These are phyloP conservation scores for Champsocephalus gunnari DNA, from an alignment of 2,797 vertebrate species.

Conservation along the genomic window DNA sequence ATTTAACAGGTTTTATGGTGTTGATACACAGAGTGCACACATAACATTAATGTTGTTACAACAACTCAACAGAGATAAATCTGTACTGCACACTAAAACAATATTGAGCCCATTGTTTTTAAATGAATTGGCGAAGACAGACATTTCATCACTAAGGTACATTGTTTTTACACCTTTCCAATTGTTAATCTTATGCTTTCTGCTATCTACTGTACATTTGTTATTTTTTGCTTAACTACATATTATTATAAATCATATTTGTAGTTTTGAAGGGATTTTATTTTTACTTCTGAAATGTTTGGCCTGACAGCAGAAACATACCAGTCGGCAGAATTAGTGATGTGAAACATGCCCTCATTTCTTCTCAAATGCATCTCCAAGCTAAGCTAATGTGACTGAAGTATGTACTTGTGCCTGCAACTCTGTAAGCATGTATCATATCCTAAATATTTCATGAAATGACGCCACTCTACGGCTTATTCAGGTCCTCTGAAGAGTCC, in stretches of 20 bases:
- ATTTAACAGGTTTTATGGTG: neutral
- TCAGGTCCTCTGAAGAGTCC: conserved; percentile 27
- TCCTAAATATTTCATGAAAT: conserved; percentile 63
- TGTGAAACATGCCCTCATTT: conserved; percentile 11
- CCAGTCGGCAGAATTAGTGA: conserved; percentile 10
- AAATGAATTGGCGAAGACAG: neutral
- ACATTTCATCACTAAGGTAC: neutral
- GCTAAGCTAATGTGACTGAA: conserved; percentile 39
- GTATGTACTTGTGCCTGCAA: conserved; percentile 45
- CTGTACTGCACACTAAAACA: neutral
- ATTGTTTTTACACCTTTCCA: neutral
- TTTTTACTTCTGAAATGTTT: neutral
- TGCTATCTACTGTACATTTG: neutral
- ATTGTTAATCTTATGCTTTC: neutral
- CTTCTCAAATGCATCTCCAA: conserved; percentile 7
- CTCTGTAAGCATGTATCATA: conserved; percentile 42
- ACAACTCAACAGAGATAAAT: neutral
- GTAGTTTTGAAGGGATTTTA: neutral
- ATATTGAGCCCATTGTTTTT: neutral
- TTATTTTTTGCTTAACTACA: neutral
- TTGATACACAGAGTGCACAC: neutral
- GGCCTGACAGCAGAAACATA: neutral
- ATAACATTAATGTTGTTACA: neutral
- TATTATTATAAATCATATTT: neutral
- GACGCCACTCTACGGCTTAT: conserved; percentile 36